Evolutionary conservation across 2,113 vertebrate genomes (phyloP).

Genomic region (Octodon degus): DNA sequence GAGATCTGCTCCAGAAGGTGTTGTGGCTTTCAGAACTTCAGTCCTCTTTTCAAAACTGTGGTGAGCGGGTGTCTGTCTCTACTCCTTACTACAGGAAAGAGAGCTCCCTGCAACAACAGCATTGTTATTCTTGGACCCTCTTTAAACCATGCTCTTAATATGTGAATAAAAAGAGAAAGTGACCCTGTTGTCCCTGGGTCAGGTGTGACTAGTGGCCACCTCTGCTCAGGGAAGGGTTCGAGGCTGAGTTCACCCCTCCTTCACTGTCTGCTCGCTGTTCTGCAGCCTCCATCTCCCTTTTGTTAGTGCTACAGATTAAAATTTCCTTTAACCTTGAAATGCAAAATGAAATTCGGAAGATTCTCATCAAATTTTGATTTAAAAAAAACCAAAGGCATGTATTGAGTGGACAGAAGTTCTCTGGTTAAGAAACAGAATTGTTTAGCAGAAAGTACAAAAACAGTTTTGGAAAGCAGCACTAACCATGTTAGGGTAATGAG

Average conservation of each 20-base stretch:
- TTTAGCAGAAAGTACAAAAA: background rate
- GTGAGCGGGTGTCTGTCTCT: accelerated
- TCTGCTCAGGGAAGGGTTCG: background rate
- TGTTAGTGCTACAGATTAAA: background rate
- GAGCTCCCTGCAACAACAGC: no score
- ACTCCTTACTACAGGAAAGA: background rate
- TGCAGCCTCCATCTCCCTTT: background rate
- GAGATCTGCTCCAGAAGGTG: background rate
- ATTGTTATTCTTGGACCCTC: background rate
- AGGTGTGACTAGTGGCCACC: accelerated
- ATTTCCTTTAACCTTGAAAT: background rate
- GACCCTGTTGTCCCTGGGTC: accelerated
- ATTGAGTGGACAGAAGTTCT: background rate
- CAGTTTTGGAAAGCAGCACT: background rate
- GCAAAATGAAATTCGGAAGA: background rate
- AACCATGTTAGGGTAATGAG: background rate
- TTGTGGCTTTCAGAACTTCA: background rate
- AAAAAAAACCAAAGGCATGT: background rate
- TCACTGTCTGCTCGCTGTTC: background rate
- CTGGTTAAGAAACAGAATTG: background rate
- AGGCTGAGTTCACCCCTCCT: accelerated
- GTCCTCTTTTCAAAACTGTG: background rate
- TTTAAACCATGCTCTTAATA: background rate
- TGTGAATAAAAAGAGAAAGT: background rate
- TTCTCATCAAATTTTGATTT: background rate